Base-by-base conservation (phyloP, 2,888 invertebrate genomes). In the Mesorhabditis spiculigera region DNA sequence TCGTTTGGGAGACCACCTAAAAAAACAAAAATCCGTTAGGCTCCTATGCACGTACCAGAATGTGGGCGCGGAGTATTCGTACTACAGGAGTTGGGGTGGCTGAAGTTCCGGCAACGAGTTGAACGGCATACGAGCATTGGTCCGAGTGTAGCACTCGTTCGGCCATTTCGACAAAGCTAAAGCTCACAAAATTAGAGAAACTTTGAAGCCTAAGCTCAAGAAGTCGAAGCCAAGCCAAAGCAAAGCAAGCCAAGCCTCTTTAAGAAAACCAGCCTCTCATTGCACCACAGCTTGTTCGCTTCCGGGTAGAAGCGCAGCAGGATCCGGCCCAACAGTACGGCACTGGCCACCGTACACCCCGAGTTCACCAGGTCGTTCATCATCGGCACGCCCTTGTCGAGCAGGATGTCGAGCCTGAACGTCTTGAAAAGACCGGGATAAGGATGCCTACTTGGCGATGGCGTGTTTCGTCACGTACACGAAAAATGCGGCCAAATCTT, bases 141-240 rank as follows among this genome's bases (percentile, higher is more conserved):
- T 85, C 85, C 1, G 82, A 75, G 72, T 83, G 82, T 43, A 85
- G 65, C 8, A 85, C 73, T 0, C 78, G 71, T 42, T 85, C 82
- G 65, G 84, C 77, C 5, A 74, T 73, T 3, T 77, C 73, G 64
- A 79, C 73, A 71, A 85, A 84, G 28, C 83, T 83, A 65, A 65
- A 78, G 69, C 16, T 41, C 10, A 43, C 13, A 13, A 65, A 63
- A 43, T 6, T 28, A 1, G 50, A 16, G 28, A 5, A n/a, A 43
- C 10, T n/a, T 44, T n/a, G 3, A 8, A 10, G 13, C 41, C 58
- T 13, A 50, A 50, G 58, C 58, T 50, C 58, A 13, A 50, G n/a
- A 50, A 50, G 58, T n/a, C 3, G 10, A 13, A 50, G n/a, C 58
- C 8, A n/a, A n/a, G n/a, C n/a, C n/a, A n/a, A n/a, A n/a, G n/a